Evolutionary conservation across 1,140 invertebrate species (phyloP), one percentile per base, ranked within the genome.

Genomic region (Brachionus asplanchnoidis): DNA sequence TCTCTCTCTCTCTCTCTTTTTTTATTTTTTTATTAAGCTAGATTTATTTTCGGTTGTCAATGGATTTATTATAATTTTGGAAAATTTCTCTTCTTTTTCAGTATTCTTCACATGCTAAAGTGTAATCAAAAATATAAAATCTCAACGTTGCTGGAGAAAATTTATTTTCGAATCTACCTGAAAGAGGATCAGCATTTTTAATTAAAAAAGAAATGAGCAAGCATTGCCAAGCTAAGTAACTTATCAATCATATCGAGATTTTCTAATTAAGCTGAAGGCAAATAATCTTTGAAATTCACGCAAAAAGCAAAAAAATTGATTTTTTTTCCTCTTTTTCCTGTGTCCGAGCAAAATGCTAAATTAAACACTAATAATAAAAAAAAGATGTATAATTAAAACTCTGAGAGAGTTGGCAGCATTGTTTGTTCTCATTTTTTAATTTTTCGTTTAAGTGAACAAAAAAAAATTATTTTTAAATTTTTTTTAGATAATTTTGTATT

Each of bases 101-200:
- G 26, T 77, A 77, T 77, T 77, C 73, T 77, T 77, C 73, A 77
- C 73, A 77, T 77, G 73, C 46, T 77, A 50, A 77, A 77, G 73
- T 77, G 73, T 77, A 77, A 77, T 77, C 73, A 77, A 77, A 77
- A 77, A 77, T 26, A 46, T 26, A 36, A 23, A 77, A 77, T 50
- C 26, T 50, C n/a, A 26, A 50, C 20, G 42, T 50, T 50, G 53
- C 53, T 60, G 53, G 20, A 60, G 53, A 60, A 60, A 60, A 20
- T 50, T 77, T 77, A 20, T 20, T 77, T 77, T 50, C 14, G 20
- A 50, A 46, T 77, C 73, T 50, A 77, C 73, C 73, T 77, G 40
- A 77, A 77, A 50, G 73, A 77, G 44, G 73, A 77, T 77, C 28
- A 73, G 40, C 32, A 11, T 73, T 42, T 73, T 73, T 73, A 40